These are phyloP conservation scores for Olivierus martensii DNA, from an alignment of 1,140 invertebrate species.

Conservation along the genomic window DNA sequence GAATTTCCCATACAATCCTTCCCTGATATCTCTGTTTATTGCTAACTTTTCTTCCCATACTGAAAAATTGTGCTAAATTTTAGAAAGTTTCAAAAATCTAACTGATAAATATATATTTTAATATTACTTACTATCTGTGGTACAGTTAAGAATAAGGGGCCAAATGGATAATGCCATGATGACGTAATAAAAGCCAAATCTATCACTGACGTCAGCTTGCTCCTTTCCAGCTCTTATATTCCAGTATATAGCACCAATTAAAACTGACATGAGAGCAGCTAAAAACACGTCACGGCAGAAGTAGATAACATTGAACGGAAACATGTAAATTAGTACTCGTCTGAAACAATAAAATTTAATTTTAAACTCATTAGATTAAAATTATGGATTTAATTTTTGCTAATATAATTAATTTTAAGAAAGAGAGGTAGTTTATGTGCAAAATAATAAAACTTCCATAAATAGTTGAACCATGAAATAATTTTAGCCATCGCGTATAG, in stretches of 20 bases:
- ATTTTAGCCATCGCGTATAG: no score
- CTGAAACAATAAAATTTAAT: constrained; percentile 33
- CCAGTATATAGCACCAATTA: constrained; percentile 79
- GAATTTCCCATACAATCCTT: constrained; percentile 60
- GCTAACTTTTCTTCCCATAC: constrained; percentile 48
- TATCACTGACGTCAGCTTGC: constrained; percentile 33
- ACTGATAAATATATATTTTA: no score
- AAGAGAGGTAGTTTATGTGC: no score
- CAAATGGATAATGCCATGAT: constrained; percentile 58
- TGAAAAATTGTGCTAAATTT: no score
- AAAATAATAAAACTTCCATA: no score
- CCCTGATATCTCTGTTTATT: constrained; percentile 59
- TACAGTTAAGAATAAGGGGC: constrained; percentile 54
- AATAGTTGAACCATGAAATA: no score
- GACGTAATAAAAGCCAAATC: constrained; percentile 70
- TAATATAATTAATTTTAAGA: no score
- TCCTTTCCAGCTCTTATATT: constrained; percentile 46
- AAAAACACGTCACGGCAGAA: constrained; percentile 60
- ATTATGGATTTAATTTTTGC: no score
- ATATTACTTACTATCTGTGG: constrained; percentile 37
- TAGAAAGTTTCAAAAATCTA: no score
- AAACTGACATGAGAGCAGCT: constrained; percentile 59
- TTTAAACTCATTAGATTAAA: no score
- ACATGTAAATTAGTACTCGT: constrained; percentile 57
- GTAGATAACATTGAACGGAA: constrained; percentile 66